Evolutionary conservation across 2,113 vertebrate genomes (phyloP), one percentile per base, ranked within the genome.

Genomic region (Daphoenositta chrysoptera): DNA sequence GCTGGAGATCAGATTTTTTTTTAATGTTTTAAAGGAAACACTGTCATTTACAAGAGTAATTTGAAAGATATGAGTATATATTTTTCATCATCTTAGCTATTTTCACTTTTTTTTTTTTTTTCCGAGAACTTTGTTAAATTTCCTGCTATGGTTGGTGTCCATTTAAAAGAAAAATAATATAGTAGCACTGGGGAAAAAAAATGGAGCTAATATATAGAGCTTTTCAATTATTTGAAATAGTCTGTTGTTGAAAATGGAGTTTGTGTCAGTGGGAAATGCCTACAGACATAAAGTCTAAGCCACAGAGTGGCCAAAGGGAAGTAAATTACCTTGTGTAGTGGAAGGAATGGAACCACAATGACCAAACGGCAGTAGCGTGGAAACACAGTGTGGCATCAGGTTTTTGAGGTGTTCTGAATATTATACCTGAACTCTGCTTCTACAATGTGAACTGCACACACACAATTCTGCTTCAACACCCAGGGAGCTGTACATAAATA

Each of bases 251-350:
- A 50, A 95, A 73, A 35, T 15, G 18, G n/a, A 15, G 0, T 24
- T 77, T 6, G 7, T 65, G 13, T 47, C 30, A n/a, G 18, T 47
- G 44, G 11, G 18, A 88, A 85, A 66, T 45, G 13, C 39, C 17
- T 50, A 10, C 7, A 26, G 9, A 69, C 0, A 0, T 21, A 4
- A 78, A 15, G 33, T 51, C 28, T 63, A 63, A 57, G 37, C 16
- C 35, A 11, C 13, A 80, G 61, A 61, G 15, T 37, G 26, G 8
- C 4, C 39, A 82, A 84, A 84, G 15, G 44, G 24, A 15, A 45
- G 30, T 6, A 47, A 82, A 6, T 40, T 63, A 37, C 31, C 4
- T 56, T 11, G 7, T 42, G 4, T 14, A n/a, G 19, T 24, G 17
- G 16, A 64, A 73, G 28, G 28, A 90, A 42, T 8, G 15, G 31